Evolutionary conservation across 2,797 vertebrate genomes (phyloP), one percentile per base, ranked within the genome.

Genomic region (Crypturellus tataupa): DNA sequence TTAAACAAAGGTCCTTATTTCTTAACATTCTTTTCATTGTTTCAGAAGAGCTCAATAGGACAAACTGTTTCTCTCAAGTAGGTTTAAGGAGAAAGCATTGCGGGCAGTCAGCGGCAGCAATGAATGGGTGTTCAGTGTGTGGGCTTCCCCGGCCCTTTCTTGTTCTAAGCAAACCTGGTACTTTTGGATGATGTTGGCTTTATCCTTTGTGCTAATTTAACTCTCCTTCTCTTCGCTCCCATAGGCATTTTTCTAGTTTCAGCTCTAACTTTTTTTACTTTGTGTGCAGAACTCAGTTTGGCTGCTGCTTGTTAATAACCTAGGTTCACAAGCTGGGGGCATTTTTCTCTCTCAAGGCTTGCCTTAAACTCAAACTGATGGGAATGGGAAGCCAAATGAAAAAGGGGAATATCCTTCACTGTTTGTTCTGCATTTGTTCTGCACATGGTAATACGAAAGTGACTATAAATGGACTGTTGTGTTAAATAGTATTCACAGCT

Each of bases 1-100:
- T 70, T 94, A 70, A 90, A 88, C 44, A 62, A 90, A 96, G 51
- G 19, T 84, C 55, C 53, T 93, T 71, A 64, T 85, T 97, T 91
- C 65, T 91, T 87, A 81, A 42, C 35, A 80, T 95, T 70, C 42
- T 94, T 47, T 82, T 25, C 31, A 64, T 55, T 91, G 47, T 88
- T 91, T 85, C 70, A 63, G 59, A 62, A 71, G 18, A 90, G 17
- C 55, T 77, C 39, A 93, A 55, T 14, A 37, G 49, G 39, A 42
- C 20, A 60, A 68, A 71, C 23, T 65, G 13, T 92, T 94, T 87
- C 58, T 20, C 11, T 68, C 10, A 35, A 47, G 51, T 2, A 68
- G 49, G 20, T 60, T 73, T 73, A 67, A 65, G 67, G 39, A 53
- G 47, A 33, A 82, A 47, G 21, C 21, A 0, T 40, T 67, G 62